phyloP scores from a whole-genome alignment of 2,113 vertebrate genomes.

The Hirundichthys speculiger region DNA sequence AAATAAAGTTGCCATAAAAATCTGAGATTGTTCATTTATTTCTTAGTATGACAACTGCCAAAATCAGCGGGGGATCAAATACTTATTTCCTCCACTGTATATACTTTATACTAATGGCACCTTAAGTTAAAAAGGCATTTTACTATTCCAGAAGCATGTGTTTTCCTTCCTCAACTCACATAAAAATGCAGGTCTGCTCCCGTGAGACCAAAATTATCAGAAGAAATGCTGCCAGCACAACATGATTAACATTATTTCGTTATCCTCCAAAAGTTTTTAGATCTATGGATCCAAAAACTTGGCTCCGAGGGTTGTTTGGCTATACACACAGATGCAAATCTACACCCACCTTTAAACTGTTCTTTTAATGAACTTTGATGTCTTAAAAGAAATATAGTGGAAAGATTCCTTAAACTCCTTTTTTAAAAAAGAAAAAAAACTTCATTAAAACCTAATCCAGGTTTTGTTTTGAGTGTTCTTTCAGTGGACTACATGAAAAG shows the following conservation, averaged over 20 bases:
- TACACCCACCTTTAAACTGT: constrained; percentile 1
- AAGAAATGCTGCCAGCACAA: constrained; percentile 50
- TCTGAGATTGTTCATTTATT: no score
- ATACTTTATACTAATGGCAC: constrained; percentile 8
- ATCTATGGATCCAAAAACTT: constrained; percentile 32
- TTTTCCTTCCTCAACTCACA: constrained; percentile 39
- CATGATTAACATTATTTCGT: constrained; percentile 61
- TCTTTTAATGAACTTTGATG: constrained; percentile 39
- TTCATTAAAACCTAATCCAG: constrained; percentile 5
- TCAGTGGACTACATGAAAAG: no score
- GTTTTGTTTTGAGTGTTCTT: no score
- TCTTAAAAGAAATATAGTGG: neutral
- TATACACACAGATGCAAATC: constrained; percentile 3
- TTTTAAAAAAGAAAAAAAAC: constrained; percentile 15
- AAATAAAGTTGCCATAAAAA: no score
- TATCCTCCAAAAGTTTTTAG: constrained; percentile 57
- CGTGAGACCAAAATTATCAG: constrained; percentile 50
- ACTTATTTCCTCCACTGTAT: no score
- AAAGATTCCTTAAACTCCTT: no score
- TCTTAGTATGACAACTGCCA: no score
- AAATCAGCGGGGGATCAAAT: no score
- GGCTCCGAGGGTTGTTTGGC: constrained; percentile 32
- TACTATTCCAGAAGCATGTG: constrained; percentile 40
- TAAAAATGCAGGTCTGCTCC: constrained; percentile 39
- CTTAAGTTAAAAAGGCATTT: constrained; percentile 31